Conservation (phyloP, 2,113 vertebrate genomes). For the Lamprotornis superbus region DNA sequence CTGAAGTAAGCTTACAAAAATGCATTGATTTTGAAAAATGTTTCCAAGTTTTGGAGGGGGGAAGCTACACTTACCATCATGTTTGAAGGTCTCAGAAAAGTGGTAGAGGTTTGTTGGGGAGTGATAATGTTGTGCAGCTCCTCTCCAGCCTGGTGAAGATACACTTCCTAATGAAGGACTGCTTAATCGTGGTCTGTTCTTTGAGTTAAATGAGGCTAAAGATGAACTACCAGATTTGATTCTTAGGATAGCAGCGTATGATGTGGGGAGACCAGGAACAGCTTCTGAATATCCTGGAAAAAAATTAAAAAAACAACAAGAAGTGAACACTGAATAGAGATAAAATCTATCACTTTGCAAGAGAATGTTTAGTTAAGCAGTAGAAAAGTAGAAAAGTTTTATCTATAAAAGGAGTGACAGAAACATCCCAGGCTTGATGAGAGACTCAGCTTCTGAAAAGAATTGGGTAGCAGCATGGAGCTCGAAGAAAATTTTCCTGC, state of each 20-base stretch:
- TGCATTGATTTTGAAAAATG: not conserved
- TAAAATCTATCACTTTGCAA: not conserved
- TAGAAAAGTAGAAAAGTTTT: not conserved
- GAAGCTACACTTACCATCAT: conserved; percentile 79
- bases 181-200: conserved; percentile 76
- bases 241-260: conserved; percentile 86
- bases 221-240: conserved; percentile 85
- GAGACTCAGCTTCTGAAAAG: not conserved
- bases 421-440: accelerated
- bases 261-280: conserved; percentile 79
- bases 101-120: conserved; percentile 78
- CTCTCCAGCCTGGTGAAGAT: conserved; percentile 78
- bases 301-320: not conserved
- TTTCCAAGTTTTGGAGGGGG: not conserved
- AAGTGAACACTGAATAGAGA: not conserved
- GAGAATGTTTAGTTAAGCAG: not conserved
- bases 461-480: not conserved
- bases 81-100: conserved; percentile 84
- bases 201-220: conserved; percentile 75
- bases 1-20: not conserved
- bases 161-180: conserved; percentile 61
- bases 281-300: conserved; percentile 79
- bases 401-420: not conserved
- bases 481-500: not conserved
- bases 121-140: conserved; percentile 74